These are phyloP conservation scores for Phortica magna DNA, from an alignment of 2,888 invertebrate species.

Conservation along the genomic window DNA sequence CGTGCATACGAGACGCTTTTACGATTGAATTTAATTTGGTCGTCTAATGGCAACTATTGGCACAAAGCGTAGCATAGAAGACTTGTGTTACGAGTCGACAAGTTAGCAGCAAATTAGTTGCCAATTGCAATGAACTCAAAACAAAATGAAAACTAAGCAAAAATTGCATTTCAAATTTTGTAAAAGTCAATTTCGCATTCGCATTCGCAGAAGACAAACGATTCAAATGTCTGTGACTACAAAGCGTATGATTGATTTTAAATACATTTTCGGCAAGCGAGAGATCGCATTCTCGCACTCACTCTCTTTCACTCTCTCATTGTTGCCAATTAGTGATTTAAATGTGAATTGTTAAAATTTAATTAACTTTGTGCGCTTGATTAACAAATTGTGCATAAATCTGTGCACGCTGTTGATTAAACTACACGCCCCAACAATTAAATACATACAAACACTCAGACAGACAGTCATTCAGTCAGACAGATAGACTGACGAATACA, in stretches of 20 bases:
- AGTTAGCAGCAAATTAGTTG: conserved; percentile 3
- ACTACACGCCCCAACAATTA: neutral
- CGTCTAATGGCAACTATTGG: neutral
- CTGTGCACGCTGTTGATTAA: neutral
- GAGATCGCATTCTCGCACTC: too few relatives aligned
- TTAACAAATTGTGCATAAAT: neutral
- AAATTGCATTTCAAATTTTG: neutral
- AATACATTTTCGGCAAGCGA: neutral
- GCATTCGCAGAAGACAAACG: neutral
- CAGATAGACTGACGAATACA: neutral
- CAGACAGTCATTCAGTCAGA: neutral
- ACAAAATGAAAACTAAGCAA: neutral
- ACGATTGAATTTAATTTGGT: neutral
- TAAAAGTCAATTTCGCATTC: neutral
- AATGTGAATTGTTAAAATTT: neutral
- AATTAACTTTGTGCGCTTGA: neutral
- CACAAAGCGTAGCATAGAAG: neutral
- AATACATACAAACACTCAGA: neutral
- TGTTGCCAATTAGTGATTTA: neutral
- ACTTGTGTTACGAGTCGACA: neutral
- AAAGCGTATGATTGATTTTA: conserved; percentile 10
- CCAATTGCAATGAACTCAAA: conserved; percentile 1
- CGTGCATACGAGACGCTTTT: too few relatives aligned
- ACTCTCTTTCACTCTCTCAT: too few relatives aligned
- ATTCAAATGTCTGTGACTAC: neutral